Evolutionary conservation across 2,888 invertebrate genomes (phyloP), one percentile per base, ranked within the genome.

Genomic region (Odontothrips loti): DNA sequence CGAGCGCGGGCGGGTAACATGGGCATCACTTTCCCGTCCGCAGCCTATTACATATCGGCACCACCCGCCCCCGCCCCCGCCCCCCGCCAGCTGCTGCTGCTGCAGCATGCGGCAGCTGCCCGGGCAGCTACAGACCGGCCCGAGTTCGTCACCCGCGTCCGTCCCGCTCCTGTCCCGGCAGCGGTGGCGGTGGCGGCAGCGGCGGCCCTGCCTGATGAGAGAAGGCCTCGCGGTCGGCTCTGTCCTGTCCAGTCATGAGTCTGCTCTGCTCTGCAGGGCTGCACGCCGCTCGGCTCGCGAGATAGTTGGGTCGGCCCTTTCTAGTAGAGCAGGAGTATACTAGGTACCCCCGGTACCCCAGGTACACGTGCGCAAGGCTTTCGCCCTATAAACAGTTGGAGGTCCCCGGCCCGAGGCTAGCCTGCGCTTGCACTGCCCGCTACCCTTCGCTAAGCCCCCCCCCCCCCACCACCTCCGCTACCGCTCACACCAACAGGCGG

Each of bases 11-110:
- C 27, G 68, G 8, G 34, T 43, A 43, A 43, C 34, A 43, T 12
- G 10, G 68, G 23, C 68, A 75, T 75, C 68, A 27, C 68, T 75
- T 75, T 75, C 68, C 68, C 68, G 68, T 75, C 68, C 68, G 12
- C 68, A 27, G 68, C 68, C 68, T 75, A 75, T 75, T 75, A 75
- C 68, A 23, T 75, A 75, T 75, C 68, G 68, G 68, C 68, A 75
- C 23, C 68, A 75, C 68, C 68, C 58, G 20, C 34, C 34, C 34
- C 34, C 34, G 34, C 34, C 58, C 58, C 58, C 51, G 51, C 6
- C 51, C 51, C 6, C 51, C 51, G 51, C 51, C 51, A 10, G 15
- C 51, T 23, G 68, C 68, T 23, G 23, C n/a, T 1, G n/a, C 68
- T 23, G 51, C 51, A 12, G 15, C 51, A 17, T 12, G 10, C 51